These are phyloP conservation scores for Noctua fimbriata DNA, from an alignment of 2,888 invertebrate species.

Conservation along the genomic window DNA sequence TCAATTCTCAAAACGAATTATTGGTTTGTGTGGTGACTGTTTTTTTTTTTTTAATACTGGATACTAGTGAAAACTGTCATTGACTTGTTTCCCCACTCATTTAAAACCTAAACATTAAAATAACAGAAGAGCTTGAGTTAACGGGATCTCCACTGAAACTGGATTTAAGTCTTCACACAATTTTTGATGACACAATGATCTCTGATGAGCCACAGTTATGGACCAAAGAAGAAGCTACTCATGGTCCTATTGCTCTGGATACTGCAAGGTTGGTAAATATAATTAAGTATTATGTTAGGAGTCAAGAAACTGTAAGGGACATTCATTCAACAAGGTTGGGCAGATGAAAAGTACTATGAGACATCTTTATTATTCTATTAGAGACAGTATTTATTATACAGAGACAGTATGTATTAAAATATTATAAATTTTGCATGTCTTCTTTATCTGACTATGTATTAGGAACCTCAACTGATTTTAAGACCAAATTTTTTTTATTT, in stretches of 20 bases:
- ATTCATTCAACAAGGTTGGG: no score
- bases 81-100: background rate
- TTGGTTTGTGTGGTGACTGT: background rate
- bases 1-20: background rate
- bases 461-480: no score
- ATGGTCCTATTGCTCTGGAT: constrained; percentile 82
- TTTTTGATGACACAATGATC: constrained; percentile 85
- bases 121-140: constrained; percentile 85
- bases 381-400: no score
- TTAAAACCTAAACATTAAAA: background rate
- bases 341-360: no score
- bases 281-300: background rate
- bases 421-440: no score
- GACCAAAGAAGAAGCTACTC: constrained; percentile 84
- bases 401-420: no score
- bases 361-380: no score
- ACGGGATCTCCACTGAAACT: constrained; percentile 89
- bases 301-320: no score
- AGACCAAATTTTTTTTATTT: no score
- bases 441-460: no score
- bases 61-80: no score
- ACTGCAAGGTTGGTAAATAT: constrained; percentile 79
- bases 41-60: background rate
- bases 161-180: constrained; percentile 86
- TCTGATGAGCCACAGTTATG: constrained; percentile 86